Conservation (phyloP, 2,888 invertebrate species). For the Parnassius glacialis region DNA sequence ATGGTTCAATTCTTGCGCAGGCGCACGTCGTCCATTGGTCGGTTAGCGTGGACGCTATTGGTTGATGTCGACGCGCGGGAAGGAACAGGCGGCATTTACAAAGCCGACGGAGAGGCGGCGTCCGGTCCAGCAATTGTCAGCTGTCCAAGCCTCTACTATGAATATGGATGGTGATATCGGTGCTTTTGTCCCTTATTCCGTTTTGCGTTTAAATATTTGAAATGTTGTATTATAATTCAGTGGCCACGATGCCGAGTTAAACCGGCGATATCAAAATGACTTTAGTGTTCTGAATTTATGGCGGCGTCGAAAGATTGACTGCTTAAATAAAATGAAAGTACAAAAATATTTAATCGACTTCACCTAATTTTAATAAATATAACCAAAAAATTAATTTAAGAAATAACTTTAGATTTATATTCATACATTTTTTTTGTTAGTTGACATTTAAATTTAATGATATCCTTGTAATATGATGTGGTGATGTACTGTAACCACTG, state of each 20-base stretch:
- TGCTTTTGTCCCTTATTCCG: slow-evolving; percentile 27
- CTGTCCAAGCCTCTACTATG: slow-evolving; percentile 57
- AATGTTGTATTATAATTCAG: slow-evolving; percentile 23
- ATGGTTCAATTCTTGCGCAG: slow-evolving; percentile 66
- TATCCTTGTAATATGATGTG: too few species aligned
- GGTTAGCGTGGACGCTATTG: slow-evolving; percentile 54
- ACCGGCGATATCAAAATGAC: slow-evolving; percentile 19
- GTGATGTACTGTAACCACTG: too few species aligned
- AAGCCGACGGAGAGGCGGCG: slow-evolving; percentile 65
- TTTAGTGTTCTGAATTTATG: slow-evolving; percentile 11
- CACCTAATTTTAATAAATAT: not conserved
- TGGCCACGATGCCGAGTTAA: slow-evolving; percentile 12
- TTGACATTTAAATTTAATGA: too few species aligned
- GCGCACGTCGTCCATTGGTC: slow-evolving; percentile 64
- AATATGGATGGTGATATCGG: slow-evolving; percentile 56
- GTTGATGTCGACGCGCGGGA: slow-evolving; percentile 40
- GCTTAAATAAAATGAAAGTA: not conserved
- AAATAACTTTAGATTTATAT: too few species aligned
- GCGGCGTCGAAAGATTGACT: not conserved
- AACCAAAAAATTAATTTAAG: too few species aligned
- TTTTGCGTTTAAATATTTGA: slow-evolving; percentile 29
- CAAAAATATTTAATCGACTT: not conserved
- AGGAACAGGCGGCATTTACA: slow-evolving; percentile 58
- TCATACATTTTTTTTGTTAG: too few species aligned
- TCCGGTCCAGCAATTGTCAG: slow-evolving; percentile 59